Base-by-base conservation (phyloP, 2,797 vertebrate species). In the Aphelocoma californica region DNA sequence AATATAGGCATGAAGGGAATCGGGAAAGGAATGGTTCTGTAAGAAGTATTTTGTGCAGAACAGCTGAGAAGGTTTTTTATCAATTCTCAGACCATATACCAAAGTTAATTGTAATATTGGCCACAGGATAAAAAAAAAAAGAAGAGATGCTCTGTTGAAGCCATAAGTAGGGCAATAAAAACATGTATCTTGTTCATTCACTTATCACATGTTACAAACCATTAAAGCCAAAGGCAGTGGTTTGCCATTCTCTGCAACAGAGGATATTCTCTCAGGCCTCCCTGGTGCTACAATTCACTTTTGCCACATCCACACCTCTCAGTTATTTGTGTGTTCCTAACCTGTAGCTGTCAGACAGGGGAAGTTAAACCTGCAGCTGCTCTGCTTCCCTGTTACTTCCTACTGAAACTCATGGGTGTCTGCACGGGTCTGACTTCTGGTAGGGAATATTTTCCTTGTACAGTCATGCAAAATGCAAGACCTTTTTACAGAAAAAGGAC, bases 11-110 rank as follows among this genome's bases (percentile, higher is more conserved):
- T 45, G 90, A 92, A 96, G 87, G 78, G 93, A 84, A 95, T 53
- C 44, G 16, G 78, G 70, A 92, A 94, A 88, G 53, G 54, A 88
- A 44, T 32, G 19, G 38, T 81, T 96, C 91, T 96, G 42, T 94
- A 91, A 92, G 83, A 95, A 96, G 60, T 91, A 83, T 62, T 93
- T 93, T 29, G 60, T 88, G 86, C 88, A 77, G 83, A 82, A 60
- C 38, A 61, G 53, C 74, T 36, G 62, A 82, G 81, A 54, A 66
- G 14, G 6, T 2, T 56, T 81, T 66, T 79, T 53, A 54, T 67
- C 40, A 57, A 53, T 71, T 73, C 32, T 57, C 47, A 50, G 34
- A 9, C 6, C 21, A 31, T 42, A n/a, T 51, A 50, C 23, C 25
- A 70, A 61, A 28, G 38, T 77, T 86, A 81, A 79, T 34, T 94